These are phyloP conservation scores for Ochropacha duplaris DNA, from an alignment of 2,888 invertebrate genomes.

Conservation along the genomic window DNA sequence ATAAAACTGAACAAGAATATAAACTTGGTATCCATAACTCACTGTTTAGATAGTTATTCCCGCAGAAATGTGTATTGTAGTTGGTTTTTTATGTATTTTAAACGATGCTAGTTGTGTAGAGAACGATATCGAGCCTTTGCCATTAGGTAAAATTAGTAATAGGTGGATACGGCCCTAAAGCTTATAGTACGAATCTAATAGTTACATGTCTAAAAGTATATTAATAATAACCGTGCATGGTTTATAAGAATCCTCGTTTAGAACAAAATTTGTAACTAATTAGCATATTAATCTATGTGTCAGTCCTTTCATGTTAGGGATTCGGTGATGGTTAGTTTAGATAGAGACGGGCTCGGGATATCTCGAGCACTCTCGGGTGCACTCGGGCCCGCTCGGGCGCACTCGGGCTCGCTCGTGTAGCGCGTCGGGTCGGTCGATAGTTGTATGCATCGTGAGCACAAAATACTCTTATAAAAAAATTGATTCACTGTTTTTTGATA, in stretches of 20 bases:
- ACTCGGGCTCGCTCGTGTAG: not conserved
- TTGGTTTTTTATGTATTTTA: slow-evolving; percentile 72
- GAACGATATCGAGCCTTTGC: slow-evolving; percentile 44
- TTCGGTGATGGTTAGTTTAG: slow-evolving; percentile 11
- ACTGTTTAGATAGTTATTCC: slow-evolving; percentile 71
- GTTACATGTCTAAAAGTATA: slow-evolving; percentile 57
- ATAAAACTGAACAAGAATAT: slow-evolving; percentile 42
- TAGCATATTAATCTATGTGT: slow-evolving; percentile 66
- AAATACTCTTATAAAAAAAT: slow-evolving; percentile 67
- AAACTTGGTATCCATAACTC: slow-evolving; percentile 51
- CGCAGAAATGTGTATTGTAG: slow-evolving; percentile 65
- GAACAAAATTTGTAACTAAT: slow-evolving; percentile 59
- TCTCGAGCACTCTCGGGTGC: not conserved
- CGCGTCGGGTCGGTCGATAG: slow-evolving; percentile 2
- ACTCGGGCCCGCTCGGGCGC: not conserved
- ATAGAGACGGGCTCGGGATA: slow-evolving; percentile 4
- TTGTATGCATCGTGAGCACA: slow-evolving; percentile 60
- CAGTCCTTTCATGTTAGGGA: slow-evolving; percentile 47
- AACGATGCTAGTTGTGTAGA: slow-evolving; percentile 76
- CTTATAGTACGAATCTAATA: slow-evolving; percentile 70
- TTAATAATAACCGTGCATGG: slow-evolving; percentile 44
- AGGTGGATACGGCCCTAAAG: slow-evolving; percentile 66
- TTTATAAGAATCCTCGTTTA: slow-evolving; percentile 63
- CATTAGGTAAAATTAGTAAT: slow-evolving; percentile 56
- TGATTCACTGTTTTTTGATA: slow-evolving; percentile 70